Evolutionary conservation across 2,797 vertebrate genomes (phyloP).

Genomic region (Sphenodon punctatus): DNA sequence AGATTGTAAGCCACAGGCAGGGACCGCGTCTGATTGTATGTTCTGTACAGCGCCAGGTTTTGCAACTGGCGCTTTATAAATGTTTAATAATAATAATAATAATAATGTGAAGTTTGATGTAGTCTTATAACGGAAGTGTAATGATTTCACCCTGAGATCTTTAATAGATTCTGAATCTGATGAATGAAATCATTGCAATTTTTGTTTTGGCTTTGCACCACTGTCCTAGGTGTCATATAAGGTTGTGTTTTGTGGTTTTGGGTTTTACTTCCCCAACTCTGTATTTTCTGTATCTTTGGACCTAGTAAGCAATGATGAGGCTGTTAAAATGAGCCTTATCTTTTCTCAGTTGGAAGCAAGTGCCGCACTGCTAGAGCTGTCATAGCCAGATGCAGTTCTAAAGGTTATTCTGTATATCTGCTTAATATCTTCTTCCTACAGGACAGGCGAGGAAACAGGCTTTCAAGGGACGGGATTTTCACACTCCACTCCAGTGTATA

Average conservation of each 20-base stretch:
- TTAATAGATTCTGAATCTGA: conserved; percentile 42
- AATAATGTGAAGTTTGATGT: conserved; percentile 46
- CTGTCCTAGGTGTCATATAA: conserved; percentile 24
- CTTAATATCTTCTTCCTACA: not conserved
- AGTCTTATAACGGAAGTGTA: conserved; percentile 47
- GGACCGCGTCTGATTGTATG: too few relatives aligned
- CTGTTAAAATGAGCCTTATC: conserved; percentile 33
- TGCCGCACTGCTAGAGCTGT: not conserved
- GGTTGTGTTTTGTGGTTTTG: conserved; percentile 21
- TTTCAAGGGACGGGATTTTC: not conserved
- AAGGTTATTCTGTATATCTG: not conserved
- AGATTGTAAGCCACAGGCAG: too few relatives aligned
- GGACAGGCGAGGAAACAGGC: not conserved
- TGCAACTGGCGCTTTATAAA: too few relatives aligned
- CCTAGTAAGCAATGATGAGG: conserved; percentile 27
- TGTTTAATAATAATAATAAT: too few relatives aligned
- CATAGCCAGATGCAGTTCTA: not conserved
- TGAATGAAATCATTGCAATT: conserved; percentile 40
- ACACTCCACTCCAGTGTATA: too few relatives aligned
- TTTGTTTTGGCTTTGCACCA: conserved; percentile 29
- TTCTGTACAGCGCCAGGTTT: too few relatives aligned
- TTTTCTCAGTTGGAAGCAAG: not conserved
- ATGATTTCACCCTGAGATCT: conserved; percentile 27
- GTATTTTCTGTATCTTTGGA: not conserved
- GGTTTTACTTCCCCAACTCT: not conserved